A percentile compares a stretch with the other conserved stretches of the same genome.
These are phyloP conservation scores for Fukomys damarensis DNA, from an alignment of 2,113 vertebrate genomes.

Conservation along the genomic window DNA sequence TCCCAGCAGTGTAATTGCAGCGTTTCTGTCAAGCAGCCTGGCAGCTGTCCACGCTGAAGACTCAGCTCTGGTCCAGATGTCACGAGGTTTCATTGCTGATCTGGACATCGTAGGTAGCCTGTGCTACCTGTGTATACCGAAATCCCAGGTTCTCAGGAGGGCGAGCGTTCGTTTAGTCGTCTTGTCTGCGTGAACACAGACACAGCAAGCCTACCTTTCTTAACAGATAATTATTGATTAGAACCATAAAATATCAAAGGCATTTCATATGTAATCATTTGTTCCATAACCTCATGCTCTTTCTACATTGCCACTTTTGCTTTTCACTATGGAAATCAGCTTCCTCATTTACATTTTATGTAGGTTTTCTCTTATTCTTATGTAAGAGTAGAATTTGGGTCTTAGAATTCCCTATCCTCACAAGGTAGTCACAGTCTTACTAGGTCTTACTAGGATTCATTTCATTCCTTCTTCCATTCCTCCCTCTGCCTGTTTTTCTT, in stretches of 20 bases:
- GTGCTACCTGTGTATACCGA: not conserved
- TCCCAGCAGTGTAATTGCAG: not conserved
- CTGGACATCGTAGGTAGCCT: not conserved
- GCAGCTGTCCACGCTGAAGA: no score
- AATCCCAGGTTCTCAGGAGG: not conserved
- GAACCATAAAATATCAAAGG: not conserved
- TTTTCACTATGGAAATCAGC: not conserved
- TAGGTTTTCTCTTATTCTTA: not conserved
- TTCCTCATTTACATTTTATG: not conserved
- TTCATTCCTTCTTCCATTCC: not conserved
- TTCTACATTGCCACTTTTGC: not conserved
- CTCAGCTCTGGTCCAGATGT: no score
- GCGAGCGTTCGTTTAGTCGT: not conserved
- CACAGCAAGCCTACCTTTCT: not conserved
- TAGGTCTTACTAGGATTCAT: not conserved
- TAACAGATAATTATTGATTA: not conserved
- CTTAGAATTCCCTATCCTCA: not conserved
- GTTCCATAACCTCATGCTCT: not conserved
- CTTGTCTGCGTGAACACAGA: not conserved
- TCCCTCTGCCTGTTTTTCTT: not conserved
- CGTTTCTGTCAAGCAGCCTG: not conserved
- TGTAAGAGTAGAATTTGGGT: no score
- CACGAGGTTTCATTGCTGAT: not conserved
- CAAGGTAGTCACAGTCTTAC: not conserved
- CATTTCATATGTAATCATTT: not conserved